Base-by-base conservation (phyloP, 1,140 invertebrate genomes). In the Zaprionus africanus region DNA sequence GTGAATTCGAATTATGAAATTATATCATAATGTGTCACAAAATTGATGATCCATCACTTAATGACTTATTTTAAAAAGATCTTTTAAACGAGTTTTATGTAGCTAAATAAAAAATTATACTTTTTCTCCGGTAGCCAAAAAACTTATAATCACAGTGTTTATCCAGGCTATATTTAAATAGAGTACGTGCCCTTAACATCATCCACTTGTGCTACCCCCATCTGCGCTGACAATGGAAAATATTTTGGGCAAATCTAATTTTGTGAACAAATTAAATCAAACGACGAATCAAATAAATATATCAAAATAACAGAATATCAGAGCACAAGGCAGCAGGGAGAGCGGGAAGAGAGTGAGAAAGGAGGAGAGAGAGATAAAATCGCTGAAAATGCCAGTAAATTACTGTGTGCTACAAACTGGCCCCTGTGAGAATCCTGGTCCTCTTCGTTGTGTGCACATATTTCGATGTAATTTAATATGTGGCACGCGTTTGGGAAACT, bases 381-480 rank as follows among this genome's bases (percentile, higher is more conserved):
- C 87, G 62, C 53, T 64, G 49, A 79, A 87, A 88, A 90, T 88
- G 75, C 85, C 84, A 84, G 85, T 71, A 88, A 88, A 88, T 88
- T 88, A 88, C 12, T 24, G 22, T 51, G 46, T 11, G 46, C 19
- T 51, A 24, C 85, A 84, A 90, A 71, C 78, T 88, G 81, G 61
- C 81, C 77, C 79, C 63, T 26, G 24, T 36, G 17, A n/a, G 56
- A 36, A 19, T 19, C 51, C 53, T n/a, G 11, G 28, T 24, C 41
- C 28, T 19, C 79, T 76, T 81, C 81, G 57, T n/a, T 46, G 41
- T 81, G 68, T 88, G 84, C 81, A 85, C 82, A 85, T 85, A 85
- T 85, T 88, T 88, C 85, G 81, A 79, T 88, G 84, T 88, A 88
- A 88, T 88, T 88, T 88, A 88, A 88, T 88, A 88, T 88, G 85